Evolutionary conservation across 2,888 invertebrate species (phyloP).

Genomic region (Diplolepis rosae): DNA sequence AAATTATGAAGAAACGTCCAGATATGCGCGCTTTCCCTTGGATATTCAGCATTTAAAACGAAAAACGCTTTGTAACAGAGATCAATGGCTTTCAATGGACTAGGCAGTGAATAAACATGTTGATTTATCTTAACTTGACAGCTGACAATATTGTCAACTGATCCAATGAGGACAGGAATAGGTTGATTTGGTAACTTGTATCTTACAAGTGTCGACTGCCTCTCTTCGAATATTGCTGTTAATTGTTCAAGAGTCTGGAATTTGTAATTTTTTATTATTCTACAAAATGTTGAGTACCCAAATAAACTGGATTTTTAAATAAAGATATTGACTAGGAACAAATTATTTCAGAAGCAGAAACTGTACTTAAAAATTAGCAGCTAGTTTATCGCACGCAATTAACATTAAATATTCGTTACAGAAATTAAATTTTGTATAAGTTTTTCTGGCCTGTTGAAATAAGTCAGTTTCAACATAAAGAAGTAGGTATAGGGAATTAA

Average conservation of each 20-base stretch:
- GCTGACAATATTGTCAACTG: neutral
- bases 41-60: neutral
- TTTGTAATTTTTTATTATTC: neutral
- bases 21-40: neutral
- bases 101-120: neutral
- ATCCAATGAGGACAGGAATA: neutral
- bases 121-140: neutral
- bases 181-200: neutral
- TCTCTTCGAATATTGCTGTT: neutral
- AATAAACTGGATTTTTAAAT: too few species aligned
- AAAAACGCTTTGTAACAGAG: neutral
- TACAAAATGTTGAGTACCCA: too few species aligned
- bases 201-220: too few species aligned
- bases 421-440: too few species aligned
- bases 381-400: too few species aligned
- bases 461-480: too few species aligned
- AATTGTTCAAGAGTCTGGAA: neutral
- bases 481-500: too few species aligned
- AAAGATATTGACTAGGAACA: too few species aligned
- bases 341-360: too few species aligned
- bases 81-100: neutral
- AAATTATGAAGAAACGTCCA: neutral
- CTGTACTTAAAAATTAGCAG: neutral
- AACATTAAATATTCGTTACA: too few species aligned
- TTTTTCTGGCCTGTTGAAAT: too few species aligned